A percentile compares a stretch with the other conserved stretches of the same genome.
Evolutionary conservation across 2,888 invertebrate genomes (phyloP).

Genomic region (Watsonalla binaria): DNA sequence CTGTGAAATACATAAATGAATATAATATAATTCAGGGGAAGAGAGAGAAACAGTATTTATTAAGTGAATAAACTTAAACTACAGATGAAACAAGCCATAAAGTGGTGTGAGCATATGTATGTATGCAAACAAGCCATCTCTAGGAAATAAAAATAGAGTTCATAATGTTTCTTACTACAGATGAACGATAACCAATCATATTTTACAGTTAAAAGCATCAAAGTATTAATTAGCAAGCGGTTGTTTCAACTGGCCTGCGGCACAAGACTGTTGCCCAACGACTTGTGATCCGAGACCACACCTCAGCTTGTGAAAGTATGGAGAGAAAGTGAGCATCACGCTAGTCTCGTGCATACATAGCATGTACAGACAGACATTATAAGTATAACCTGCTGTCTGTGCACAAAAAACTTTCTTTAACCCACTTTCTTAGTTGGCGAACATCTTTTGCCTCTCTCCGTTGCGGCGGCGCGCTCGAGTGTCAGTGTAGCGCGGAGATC

Average conservation of each 20-base stretch:
- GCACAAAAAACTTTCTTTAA: conserved; percentile 77
- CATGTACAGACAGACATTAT: conserved; percentile 47
- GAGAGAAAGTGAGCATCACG: conserved; percentile 75
- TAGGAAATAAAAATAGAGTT: too few relatives aligned
- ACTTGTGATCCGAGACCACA: conserved; percentile 67
- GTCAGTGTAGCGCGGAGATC: conserved; percentile 64
- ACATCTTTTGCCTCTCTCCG: conserved; percentile 69
- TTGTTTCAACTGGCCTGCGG: not conserved
- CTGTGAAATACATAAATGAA: too few relatives aligned
- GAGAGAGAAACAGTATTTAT: too few relatives aligned
- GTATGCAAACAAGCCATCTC: too few relatives aligned
- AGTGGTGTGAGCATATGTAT: too few relatives aligned
- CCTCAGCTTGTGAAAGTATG: conserved; percentile 75
- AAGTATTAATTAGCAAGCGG: not conserved
- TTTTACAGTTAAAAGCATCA: conserved; percentile 5
- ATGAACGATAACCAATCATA: too few relatives aligned
- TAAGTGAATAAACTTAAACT: too few relatives aligned
- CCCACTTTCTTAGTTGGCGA: conserved; percentile 72
- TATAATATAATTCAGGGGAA: too few relatives aligned
- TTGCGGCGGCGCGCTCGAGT: conserved; percentile 26
- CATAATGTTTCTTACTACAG: too few relatives aligned
- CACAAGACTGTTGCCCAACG: conserved; percentile 35
- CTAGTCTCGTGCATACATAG: conserved; percentile 51
- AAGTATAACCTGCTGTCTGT: conserved; percentile 60
- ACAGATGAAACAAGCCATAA: too few relatives aligned